Evolutionary conservation across 2,113 vertebrate genomes (phyloP), one percentile per base, ranked within the genome.

Genomic region (Brachyhypopomus occidentalis): DNA sequence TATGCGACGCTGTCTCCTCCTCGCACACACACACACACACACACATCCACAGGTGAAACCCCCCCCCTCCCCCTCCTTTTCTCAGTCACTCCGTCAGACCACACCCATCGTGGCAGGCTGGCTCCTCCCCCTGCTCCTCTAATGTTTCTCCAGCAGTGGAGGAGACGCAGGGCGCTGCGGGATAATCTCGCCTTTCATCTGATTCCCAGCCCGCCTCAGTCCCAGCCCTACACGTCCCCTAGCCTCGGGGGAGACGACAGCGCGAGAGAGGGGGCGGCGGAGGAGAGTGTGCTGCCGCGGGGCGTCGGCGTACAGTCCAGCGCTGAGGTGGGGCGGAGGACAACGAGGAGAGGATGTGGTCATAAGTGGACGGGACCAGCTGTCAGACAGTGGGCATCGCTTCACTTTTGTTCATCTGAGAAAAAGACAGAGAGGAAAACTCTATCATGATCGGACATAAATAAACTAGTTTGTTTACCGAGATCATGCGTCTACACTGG

Each of bases 11-110:
- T 67, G 73, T 67, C 73, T 77, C 27, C 75, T 83, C 78, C 84
- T 64, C 80, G 62, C 79, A 78, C 81, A 76, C 84, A 78, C 88
- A 86, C 89, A 87, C 79, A 90, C 91, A 90, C 78, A 76, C 81
- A 77, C 84, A 77, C 88, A 86, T 90, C 89, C 80, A 90, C 91
- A 90, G 90, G 90, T 91, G 90, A 91, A 84, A 83, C 80, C 81
- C 78, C 74, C 75, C 67, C 73, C 30, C 45, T 23, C 73, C 27
- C 52, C 20, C 71, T 78, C 38, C 45, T 71, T 58, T 67, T 73
- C 74, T 69, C 62, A 73, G 77, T 62, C 69, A 55, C 66, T 80
- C 62, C 56, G 27, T 71, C 81, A 87, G 78, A 52, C 64, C 73
- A 79, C 79, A 85, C 81, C 81, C 72, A 66, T 74, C 67, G 41